phyloP scores from a whole-genome alignment of 92 coral and sea anemone species.

The Epizoanthus stellaris region DNA sequence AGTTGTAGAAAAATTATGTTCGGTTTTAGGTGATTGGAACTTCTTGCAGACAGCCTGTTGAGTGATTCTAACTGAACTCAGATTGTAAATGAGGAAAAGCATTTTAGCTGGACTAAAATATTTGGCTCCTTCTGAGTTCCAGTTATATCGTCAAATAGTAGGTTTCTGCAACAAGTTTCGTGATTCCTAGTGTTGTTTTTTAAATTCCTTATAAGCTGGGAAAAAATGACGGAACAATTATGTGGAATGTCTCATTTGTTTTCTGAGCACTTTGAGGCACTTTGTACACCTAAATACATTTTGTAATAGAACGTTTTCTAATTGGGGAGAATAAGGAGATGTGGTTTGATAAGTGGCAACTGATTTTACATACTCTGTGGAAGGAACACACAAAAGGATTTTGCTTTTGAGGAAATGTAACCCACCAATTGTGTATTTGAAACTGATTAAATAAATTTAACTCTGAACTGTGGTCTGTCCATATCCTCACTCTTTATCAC shows the following conservation, averaged over 20 bases:
- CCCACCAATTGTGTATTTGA: background rate
- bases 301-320: conserved; percentile 18
- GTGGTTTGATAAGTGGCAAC: background rate
- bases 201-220: background rate
- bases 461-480: background rate
- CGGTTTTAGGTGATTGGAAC: background rate
- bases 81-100: background rate
- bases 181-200: conserved; percentile 10
- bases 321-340: background rate
- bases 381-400: background rate
- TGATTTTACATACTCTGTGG: background rate
- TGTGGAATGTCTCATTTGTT: background rate
- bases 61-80: conserved; percentile 1
- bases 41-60: background rate
- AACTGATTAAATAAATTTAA: conserved; percentile 9
- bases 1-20: background rate
- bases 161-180: background rate
- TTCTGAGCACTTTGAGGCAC: background rate
- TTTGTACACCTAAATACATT: conserved; percentile 13
- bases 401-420: background rate
- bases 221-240: background rate
- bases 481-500: too few relatives aligned
- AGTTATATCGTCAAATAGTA: background rate
- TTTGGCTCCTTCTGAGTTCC: background rate
- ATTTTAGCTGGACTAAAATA: conserved; percentile 44